Base-by-base conservation (phyloP, 2,888 invertebrate species). In the Abrostola triplasia region DNA sequence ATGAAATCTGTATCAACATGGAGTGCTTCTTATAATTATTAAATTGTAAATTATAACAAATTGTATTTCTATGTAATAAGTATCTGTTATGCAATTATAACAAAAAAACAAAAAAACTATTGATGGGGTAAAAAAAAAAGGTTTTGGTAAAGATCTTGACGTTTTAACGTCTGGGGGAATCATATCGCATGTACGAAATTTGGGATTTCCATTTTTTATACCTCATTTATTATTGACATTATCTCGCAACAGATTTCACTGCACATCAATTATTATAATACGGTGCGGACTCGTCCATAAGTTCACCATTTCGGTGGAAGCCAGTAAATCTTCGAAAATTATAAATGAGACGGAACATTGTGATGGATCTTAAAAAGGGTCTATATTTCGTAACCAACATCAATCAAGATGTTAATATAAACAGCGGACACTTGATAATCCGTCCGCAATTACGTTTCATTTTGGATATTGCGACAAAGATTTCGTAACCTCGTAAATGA, bases 321-420 rank as follows among this genome's bases (percentile, higher is more conserved):
- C 41, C 48, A 42, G 77, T 77, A 81, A 83, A 80, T 76, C 73
- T 76, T 75, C 61, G 12, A 51, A 64, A 64, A 73, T 86, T 84
- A 80, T 79, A 77, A 73, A 76, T 77, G 60, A 67, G 52, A 53
- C 58, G 74, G 77, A 77, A 70, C 69, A 78, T 83, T 81, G 70
- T 76, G 69, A 72, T 78, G 55, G 55, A 47, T 36, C 11, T 77
- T 74, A 67, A 67, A 69, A 83, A 82, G 77, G 82, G 82, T 78
- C 77, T 63, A 60, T 62, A 64, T 88, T 82, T 79, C 81, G 68
- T 59, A 86, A 88, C 70, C 47, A 56, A 64, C 63, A 79, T 84
- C 73, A 80, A 84, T 86, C 82, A 81, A 79, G 64, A 73, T 72
- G 75, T 71, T 77, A 78, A 76, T 77, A 73, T 70, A 77, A 59